Evolutionary conservation across 2,113 vertebrate species (phyloP).

Genomic region (Oreocharis arfaki): DNA sequence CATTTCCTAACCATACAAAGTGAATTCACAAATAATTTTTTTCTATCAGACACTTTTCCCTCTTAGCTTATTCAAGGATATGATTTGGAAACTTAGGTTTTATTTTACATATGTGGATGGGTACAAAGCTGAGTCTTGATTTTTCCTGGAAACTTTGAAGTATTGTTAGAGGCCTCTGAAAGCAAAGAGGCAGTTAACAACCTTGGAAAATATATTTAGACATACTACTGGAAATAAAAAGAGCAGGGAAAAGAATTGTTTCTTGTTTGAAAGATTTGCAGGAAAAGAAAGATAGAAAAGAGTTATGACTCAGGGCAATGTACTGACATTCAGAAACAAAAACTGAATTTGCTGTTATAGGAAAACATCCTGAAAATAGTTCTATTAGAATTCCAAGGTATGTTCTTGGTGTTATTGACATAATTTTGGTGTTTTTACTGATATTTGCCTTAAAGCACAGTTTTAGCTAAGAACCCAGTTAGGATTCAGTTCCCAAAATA

Average conservation of each 20-base stretch:
- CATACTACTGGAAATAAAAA: background rate
- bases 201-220: background rate
- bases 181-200: background rate
- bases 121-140: background rate
- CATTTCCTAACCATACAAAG: background rate
- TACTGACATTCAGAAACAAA: background rate
- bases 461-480: background rate
- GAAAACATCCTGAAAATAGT: background rate
- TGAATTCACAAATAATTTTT: background rate
- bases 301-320: background rate
- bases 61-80: background rate
- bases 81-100: background rate
- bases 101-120: background rate
- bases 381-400: background rate
- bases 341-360: background rate
- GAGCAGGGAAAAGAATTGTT: background rate
- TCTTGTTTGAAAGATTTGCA: background rate
- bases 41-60: background rate
- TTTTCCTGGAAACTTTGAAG: background rate
- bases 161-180: background rate
- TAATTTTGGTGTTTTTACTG: background rate
- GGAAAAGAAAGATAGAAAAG: background rate
- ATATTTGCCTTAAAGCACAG: background rate
- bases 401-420: background rate
- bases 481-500: background rate